A percentile compares a stretch with the other conserved stretches of the same genome.
Evolutionary conservation across 2,113 vertebrate genomes (phyloP).

Genomic region (Tragelaphus strepsiceros): DNA sequence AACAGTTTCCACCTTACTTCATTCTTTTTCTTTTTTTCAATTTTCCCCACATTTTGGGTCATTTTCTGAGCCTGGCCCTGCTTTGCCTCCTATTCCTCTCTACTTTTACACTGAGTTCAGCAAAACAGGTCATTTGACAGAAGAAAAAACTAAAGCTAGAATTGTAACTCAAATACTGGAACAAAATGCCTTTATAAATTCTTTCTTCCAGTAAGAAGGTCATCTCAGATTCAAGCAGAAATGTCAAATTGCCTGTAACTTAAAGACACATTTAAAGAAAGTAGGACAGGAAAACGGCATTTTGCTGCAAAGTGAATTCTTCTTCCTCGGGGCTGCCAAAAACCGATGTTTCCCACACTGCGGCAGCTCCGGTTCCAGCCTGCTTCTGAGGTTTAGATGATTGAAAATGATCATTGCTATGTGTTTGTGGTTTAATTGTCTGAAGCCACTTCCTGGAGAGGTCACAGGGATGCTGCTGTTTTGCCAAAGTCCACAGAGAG

Average conservation of each 20-base stretch:
- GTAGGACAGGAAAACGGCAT: neutral
- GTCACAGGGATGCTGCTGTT: neutral
- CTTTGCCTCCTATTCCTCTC: neutral
- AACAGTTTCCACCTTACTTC: neutral
- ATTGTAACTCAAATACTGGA: neutral
- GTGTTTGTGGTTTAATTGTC: constrained; percentile 28
- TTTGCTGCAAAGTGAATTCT: neutral
- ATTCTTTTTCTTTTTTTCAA: neutral
- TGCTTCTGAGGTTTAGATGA: constrained; percentile 1
- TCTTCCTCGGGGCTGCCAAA: neutral
- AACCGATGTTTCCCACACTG: neutral
- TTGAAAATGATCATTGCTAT: neutral
- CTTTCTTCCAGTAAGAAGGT: constrained; percentile 17
- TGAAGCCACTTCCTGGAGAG: constrained; percentile 37
- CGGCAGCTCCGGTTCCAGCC: neutral
- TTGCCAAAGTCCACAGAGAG: neutral
- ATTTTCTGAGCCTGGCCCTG: neutral
- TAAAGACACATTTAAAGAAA: neutral
- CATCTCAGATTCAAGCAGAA: neutral
- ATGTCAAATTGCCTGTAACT: neutral
- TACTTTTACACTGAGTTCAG: neutral
- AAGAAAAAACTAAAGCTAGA: neutral
- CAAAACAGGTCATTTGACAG: neutral
- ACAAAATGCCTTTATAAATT: neutral
- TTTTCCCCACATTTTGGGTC: neutral